Base-by-base conservation (phyloP, 1,140 invertebrate genomes). In the Drosophila ananassae region DNA sequence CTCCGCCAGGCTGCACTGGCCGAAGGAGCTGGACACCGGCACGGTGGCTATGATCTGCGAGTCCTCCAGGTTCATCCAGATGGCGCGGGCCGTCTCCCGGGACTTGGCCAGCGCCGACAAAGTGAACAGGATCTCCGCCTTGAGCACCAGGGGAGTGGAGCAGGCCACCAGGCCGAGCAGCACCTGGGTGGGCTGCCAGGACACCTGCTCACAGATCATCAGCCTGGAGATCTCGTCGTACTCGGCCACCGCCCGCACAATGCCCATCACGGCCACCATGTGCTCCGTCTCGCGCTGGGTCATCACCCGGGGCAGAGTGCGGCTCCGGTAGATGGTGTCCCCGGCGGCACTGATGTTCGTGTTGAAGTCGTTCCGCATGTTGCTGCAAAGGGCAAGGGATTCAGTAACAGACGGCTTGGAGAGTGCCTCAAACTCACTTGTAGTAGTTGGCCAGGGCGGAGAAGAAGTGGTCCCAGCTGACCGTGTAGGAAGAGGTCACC, bases 391-490 rank as follows among this genome's bases (percentile, higher is more conserved):
- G 8, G 2, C 12, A 28, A 4, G 9, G 34, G 0, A 24, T 21
- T 32, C 28, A n/a, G 34, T 5, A 8, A 10, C 12, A 17, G 3
- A 13, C 0, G 17, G 17, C 17, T 17, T 17, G 17, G 17, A 17
- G 41, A 5, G 17, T 12, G 1, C 1, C 5, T 21, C 13, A 17
- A 44, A 79, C 90, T 89, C 71, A 94, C 93, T 92, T 93, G 78
- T 95, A 95, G 79, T 96, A 98, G 72, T 96, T 95, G 58, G 95
- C 94, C 39, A 99, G 93, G 0, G 97, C 97, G 5, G 93, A 94
- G 78, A 99, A 98, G 89, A 99, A 97, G 85, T 98, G 97, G 85
- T 98, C 96, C 96, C 97, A 97, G 0, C 96, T 96, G 12, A 97
- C 92, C 3, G 93, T 93, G 46, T 92, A 92, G 22, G 92, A 92